These are phyloP conservation scores for Aricia artaxerxes DNA, from an alignment of 2,888 invertebrate species.

Conservation along the genomic window DNA sequence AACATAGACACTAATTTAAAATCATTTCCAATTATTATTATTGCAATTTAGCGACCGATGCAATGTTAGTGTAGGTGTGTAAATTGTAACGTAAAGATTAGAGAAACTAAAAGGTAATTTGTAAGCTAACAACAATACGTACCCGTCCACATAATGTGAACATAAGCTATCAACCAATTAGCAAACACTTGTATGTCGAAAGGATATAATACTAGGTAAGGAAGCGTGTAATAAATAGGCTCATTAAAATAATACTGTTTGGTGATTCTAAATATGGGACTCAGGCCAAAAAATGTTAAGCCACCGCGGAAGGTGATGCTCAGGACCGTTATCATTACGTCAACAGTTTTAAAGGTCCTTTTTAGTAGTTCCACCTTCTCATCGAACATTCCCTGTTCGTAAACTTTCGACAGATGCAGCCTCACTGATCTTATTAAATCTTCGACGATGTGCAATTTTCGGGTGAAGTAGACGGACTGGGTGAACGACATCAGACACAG, in stretches of 20 bases:
- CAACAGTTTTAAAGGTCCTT: not conserved
- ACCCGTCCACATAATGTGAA: conserved; percentile 53
- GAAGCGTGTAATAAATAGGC: conserved; percentile 48
- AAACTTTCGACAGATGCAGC: not conserved
- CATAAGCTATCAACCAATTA: conserved; percentile 50
- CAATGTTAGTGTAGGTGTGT: too few species aligned
- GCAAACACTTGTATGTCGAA: conserved; percentile 49
- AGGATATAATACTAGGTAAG: conserved; percentile 54
- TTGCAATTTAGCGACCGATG: too few species aligned
- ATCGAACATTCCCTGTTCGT: not conserved
- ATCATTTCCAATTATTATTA: too few species aligned
- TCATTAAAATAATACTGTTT: conserved; percentile 47
- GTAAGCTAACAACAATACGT: conserved; percentile 6
- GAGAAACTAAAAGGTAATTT: not conserved
- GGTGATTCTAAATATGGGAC: not conserved
- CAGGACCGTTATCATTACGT: not conserved
- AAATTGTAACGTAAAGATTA: too few species aligned
- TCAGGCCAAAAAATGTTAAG: not conserved
- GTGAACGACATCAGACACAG: not conserved
- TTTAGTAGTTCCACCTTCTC: not conserved
- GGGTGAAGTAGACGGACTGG: not conserved
- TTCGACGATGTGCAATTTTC: not conserved
- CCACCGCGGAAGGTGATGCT: not conserved
- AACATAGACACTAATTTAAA: not conserved
- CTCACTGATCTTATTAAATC: not conserved